phyloP scores from a whole-genome alignment of 2,797 vertebrate species.

The Chromobotia macracanthus region DNA sequence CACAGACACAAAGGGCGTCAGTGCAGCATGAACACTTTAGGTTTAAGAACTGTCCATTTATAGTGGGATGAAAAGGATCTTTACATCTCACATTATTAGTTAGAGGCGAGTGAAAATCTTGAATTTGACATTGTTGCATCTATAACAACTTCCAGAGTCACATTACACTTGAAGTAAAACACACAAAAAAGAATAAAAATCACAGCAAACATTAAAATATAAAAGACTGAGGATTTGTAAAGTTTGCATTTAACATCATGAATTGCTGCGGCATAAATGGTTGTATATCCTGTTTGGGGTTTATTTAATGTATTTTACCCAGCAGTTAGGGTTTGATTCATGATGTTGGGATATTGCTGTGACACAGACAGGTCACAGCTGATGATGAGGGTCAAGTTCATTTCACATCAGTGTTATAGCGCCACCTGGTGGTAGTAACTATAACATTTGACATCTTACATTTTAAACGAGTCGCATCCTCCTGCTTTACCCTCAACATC shows the following conservation, averaged over 20 bases:
- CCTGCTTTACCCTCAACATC: too few relatives aligned
- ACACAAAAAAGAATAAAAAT: too few relatives aligned
- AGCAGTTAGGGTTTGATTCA: background rate
- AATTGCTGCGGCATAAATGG: too few relatives aligned
- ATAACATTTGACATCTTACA: background rate
- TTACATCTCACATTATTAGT: too few relatives aligned
- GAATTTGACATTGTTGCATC: conserved; percentile 7
- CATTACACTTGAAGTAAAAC: background rate
- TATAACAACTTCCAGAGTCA: background rate
- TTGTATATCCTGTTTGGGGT: too few relatives aligned
- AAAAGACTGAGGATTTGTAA: conserved; percentile 11
- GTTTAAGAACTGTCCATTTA: too few relatives aligned
- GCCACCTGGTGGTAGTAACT: background rate
- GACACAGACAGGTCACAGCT: background rate
- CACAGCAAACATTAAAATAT: background rate
- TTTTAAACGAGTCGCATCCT: too few relatives aligned
- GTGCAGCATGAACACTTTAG: too few relatives aligned
- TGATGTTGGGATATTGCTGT: background rate
- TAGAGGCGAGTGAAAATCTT: too few relatives aligned
- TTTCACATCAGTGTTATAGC: background rate
- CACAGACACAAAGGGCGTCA: background rate
- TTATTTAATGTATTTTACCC: background rate
- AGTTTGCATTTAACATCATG: conserved; percentile 28
- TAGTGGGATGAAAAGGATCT: too few relatives aligned
- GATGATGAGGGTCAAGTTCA: background rate